Evolutionary conservation across 2,113 vertebrate species (phyloP).

Genomic region (Saccopteryx bilineata): DNA sequence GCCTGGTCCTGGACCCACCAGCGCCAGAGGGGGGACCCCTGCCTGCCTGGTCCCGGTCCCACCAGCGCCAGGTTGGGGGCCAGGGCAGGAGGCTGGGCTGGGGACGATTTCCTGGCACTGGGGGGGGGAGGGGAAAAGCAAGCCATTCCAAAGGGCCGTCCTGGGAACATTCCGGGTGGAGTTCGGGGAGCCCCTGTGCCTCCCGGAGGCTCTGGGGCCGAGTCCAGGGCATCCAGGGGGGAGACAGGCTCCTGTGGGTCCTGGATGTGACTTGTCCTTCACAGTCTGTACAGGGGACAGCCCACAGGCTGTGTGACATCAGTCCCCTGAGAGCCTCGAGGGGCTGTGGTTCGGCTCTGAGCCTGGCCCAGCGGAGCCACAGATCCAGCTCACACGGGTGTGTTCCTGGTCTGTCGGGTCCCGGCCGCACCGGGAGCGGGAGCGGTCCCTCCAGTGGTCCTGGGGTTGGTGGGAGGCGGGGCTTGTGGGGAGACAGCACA

Average conservation of each 20-base stretch:
- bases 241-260: neutral
- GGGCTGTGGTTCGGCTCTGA: accelerated
- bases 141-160: neutral
- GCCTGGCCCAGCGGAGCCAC: neutral
- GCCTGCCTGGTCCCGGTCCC: neutral
- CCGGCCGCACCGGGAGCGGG: accelerated
- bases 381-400: accelerated
- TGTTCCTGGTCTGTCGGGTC: accelerated
- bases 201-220: accelerated
- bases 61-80: accelerated
- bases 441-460: neutral
- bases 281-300: neutral
- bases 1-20: neutral
- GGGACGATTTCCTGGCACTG: neutral
- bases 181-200: neutral
- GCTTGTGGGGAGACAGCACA: neutral
- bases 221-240: too few species aligned
- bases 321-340: neutral
- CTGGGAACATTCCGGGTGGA: neutral
- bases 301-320: accelerated
- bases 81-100: accelerated
- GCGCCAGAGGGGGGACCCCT: neutral
- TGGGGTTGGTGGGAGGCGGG: accelerated
- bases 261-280: accelerated
- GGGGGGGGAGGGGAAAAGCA: neutral